Conservation (phyloP, 2,888 invertebrate genomes). For the Caenorhabditis sp. region DNA sequence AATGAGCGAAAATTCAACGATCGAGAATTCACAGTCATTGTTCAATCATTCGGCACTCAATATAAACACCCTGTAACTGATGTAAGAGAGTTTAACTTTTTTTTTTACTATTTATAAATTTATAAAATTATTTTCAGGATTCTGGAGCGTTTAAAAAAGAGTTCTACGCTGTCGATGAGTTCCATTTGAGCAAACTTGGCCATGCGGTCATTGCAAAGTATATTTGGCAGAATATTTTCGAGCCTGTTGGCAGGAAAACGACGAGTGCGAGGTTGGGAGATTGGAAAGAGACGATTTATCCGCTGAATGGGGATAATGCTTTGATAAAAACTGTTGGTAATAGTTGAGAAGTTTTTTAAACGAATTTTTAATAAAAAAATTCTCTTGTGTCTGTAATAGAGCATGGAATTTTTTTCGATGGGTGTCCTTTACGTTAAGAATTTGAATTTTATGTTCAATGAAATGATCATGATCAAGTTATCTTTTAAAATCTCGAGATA, state of each 20-base stretch:
- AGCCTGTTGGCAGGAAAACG: conserved; percentile 11
- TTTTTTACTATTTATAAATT: too few species aligned
- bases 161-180: conserved; percentile 51
- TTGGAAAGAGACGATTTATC: neutral
- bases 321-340: neutral
- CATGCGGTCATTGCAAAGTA: conserved; percentile 43
- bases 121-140: neutral
- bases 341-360: neutral
- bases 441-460: too few species aligned
- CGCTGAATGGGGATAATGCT: neutral
- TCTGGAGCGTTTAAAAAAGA: conserved; percentile 25
- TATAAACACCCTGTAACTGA: conserved; percentile 12
- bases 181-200: conserved; percentile 54
- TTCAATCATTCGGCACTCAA: conserved; percentile 25
- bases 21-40: conserved; percentile 31
- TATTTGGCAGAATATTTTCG: conserved; percentile 55
- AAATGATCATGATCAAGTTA: too few species aligned
- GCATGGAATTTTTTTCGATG: too few species aligned
- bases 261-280: neutral
- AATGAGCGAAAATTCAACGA: conserved; percentile 26
- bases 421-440: too few species aligned
- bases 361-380: too few species aligned
- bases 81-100: too few species aligned
- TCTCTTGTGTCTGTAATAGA: too few species aligned
- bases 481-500: too few species aligned